Conservation (phyloP, 2,888 invertebrate genomes). For the Drosophila anceps region DNA sequence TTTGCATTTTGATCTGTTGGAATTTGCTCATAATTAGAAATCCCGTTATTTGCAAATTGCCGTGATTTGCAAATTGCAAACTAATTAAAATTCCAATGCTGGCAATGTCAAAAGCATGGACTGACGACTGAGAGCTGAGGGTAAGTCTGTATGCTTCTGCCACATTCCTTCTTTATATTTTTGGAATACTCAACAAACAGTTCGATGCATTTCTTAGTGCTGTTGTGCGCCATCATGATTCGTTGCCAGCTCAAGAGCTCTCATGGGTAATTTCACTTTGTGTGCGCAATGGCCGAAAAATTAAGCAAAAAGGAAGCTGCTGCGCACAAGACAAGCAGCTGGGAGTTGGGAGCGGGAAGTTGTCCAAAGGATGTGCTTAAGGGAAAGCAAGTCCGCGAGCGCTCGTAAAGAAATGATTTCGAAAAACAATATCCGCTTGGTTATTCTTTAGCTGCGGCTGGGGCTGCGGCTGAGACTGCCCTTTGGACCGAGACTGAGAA, state of each 20-base stretch:
- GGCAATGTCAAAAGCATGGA: constrained; percentile 1
- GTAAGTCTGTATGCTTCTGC: constrained; percentile 7
- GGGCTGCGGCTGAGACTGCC: constrained; percentile 10
- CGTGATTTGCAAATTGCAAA: constrained; percentile 71
- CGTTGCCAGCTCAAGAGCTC: constrained; percentile 46
- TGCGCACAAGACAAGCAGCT: constrained; percentile 14
- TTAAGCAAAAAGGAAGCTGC: constrained; percentile 54
- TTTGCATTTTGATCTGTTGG: constrained; percentile 62
- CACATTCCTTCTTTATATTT: constrained; percentile 14
- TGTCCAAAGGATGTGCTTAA: constrained; percentile 13
- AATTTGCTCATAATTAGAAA: constrained; percentile 71
- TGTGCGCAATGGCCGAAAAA: constrained; percentile 75
- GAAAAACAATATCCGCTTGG: constrained; percentile 74
- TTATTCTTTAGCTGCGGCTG: constrained; percentile 50
- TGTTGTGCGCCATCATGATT: constrained; percentile 11
- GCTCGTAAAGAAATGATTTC: constrained; percentile 66
- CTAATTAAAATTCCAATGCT: constrained; percentile 68
- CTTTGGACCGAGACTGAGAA: constrained; percentile 59
- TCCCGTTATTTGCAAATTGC: constrained; percentile 68
- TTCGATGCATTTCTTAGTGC: constrained; percentile 57
- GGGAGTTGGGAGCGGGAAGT: neutral
- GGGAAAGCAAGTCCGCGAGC: constrained; percentile 36
- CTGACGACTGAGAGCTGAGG: neutral
- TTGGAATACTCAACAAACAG: constrained; percentile 45
- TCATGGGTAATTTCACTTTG: constrained; percentile 75